Evolutionary conservation across 2,113 vertebrate species (phyloP), one percentile per base, ranked within the genome.

Genomic region (Limanda limanda): DNA sequence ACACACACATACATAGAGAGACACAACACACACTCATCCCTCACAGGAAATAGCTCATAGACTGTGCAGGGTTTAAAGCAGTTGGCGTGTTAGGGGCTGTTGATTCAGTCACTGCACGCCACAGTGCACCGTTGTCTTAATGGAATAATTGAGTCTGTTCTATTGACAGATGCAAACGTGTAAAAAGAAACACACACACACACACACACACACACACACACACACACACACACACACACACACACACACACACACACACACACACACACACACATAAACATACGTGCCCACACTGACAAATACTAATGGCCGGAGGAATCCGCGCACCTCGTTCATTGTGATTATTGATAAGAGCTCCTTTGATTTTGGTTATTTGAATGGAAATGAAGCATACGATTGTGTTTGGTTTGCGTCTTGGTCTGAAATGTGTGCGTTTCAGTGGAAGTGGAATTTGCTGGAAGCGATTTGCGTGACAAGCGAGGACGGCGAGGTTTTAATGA

Each of bases 351-450:
- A 92, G 87, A 74, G 57, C 57, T 69, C 71, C 24, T 74, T 40
- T 78, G 79, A 88, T 88, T 87, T 63, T 70, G 2, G 78, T 89
- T 88, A 92, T 94, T 94, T 89, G 86, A 90, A 94, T 95, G 91
- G 82, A 95, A 95, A 94, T 94, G 90, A 93, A 92, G 74, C 85
- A 31, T 73, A 74, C 74, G 88, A 94, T 93, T 93, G 88, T 87
- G 75, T 85, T 88, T 71, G 88, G 87, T 75, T 70, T 75, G 78
- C 62, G 79, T 83, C 84, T 87, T 60, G 69, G 88, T 79, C 87
- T 85, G 88, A 90, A 87, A 89, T 71, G 90, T 84, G 78, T 87
- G 81, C 84, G 52, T 86, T 88, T 85, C 56, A 74, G 70, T 52
- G 75, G 76, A 85, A 89, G 91, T 90, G 76, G 69, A 91, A 91